Base-by-base conservation (phyloP, 2,797 vertebrate species). In the Molothrus aeneus region DNA sequence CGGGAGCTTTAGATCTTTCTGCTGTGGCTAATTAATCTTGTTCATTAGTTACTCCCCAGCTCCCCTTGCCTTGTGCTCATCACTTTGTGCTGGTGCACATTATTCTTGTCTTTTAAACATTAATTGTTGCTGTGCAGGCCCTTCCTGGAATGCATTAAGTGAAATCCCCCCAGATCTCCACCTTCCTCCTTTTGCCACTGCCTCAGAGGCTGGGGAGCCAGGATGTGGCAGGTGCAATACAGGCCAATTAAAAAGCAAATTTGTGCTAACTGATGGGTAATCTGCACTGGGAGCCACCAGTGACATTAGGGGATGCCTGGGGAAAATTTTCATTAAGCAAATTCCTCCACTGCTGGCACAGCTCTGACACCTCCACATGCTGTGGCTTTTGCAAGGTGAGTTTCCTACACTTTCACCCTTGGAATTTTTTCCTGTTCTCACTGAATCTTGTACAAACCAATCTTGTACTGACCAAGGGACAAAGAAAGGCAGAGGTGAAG, bases 191-290 rank as follows among this genome's bases (percentile, higher is more conserved):
- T 70, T 57, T 51, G 82, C 71, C 86, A 93, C 47, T 45, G 73
- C 96, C 98, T 95, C 34, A 25, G 96, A 81, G 96, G 78, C 95
- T 29, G 72, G 83, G 93, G 95, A 98, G 95, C 87, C 78, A 51
- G 88, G 75, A 93, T 60, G 92, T 95, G 97, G 96, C 97, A 97
- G 97, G 97, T 98, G 97, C 54, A 50, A 84, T 82, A 42, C 95
- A 93, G 95, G 72, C 95, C 97, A 98, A 98, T 98, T 98, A 98
- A 97, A 98, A 98, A 97, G 94, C 97, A 98, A 98, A 98, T 97
- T 96, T 97, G 94, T 91, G 87, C 96, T 98, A 97, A 98, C 95
- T 96, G 97, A 96, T 97, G 93, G 97, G 94, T 97, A 97, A 97
- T 98, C 95, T 97, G 95, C 94, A 75, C 94, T 93, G 92, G 97